A percentile compares a stretch with the other conserved stretches of the same genome.
phyloP scores from a whole-genome alignment of 2,888 invertebrate genomes.

The Agrilus cyanescens region DNA sequence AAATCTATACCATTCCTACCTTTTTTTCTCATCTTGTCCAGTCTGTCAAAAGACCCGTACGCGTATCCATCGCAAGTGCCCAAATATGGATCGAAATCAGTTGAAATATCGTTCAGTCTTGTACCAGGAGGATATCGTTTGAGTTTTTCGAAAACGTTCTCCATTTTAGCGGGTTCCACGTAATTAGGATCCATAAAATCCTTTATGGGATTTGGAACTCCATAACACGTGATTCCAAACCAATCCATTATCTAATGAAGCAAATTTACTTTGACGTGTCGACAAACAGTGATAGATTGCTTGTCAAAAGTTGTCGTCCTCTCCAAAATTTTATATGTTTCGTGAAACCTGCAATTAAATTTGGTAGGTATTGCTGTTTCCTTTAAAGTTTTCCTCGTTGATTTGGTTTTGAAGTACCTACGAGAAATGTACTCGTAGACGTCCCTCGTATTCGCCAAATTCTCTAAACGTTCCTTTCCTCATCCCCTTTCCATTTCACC shows the following conservation, averaged over 20 bases:
- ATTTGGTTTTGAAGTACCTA: too few species aligned
- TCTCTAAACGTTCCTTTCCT: too few species aligned
- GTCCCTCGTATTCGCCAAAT: too few species aligned
- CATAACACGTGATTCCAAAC: slow-evolving; percentile 40
- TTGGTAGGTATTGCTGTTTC: too few species aligned
- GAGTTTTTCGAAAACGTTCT: not conserved
- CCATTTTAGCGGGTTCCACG: slow-evolving; percentile 31
- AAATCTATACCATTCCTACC: slow-evolving; percentile 19
- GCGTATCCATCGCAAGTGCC: slow-evolving; percentile 44
- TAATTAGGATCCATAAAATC: slow-evolving; percentile 38
- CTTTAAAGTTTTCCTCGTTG: too few species aligned
- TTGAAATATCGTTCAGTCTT: slow-evolving; percentile 8
- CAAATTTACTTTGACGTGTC: too few species aligned
- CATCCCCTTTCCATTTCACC: too few species aligned
- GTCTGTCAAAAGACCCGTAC: slow-evolving; percentile 39
- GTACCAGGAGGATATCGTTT: slow-evolving; percentile 15
- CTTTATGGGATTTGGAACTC: slow-evolving; percentile 40
- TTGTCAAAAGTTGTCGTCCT: too few species aligned
- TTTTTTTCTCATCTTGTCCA: slow-evolving; percentile 40
- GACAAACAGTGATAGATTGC: too few species aligned
- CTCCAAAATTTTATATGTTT: too few species aligned
- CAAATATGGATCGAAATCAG: slow-evolving; percentile 39
- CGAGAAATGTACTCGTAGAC: too few species aligned
- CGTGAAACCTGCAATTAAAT: too few species aligned
- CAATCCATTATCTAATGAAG: slow-evolving; percentile 42